phyloP scores from a whole-genome alignment of 1,140 invertebrate species.

The Thaumetopoea pityocampa region DNA sequence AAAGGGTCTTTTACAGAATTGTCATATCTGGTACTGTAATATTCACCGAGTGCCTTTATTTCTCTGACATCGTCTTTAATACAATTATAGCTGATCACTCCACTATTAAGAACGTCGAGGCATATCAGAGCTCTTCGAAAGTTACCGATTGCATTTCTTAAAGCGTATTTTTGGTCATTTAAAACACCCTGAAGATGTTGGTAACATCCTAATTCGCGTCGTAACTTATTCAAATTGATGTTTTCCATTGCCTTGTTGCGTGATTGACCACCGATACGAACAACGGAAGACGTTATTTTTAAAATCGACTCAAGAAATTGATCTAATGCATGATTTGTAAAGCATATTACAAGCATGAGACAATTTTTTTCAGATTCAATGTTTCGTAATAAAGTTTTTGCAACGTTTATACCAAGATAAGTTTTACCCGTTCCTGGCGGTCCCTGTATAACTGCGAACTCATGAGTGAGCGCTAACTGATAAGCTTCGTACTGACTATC shows the following conservation, averaged over 20 bases:
- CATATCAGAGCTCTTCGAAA: conserved; percentile 25
- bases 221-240: conserved; percentile 67
- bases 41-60: conserved; percentile 9
- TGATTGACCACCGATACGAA: conserved; percentile 85
- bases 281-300: conserved; percentile 75
- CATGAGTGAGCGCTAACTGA: conserved; percentile 75
- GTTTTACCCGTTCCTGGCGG: conserved; percentile 90
- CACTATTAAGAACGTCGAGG: conserved; percentile 30
- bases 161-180: conserved; percentile 7
- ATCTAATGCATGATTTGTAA: conserved; percentile 92
- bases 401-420: conserved; percentile 82
- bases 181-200: conserved; percentile 8
- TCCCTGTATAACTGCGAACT: conserved; percentile 87
- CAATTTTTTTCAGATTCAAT: conserved; percentile 21
- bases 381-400: conserved; percentile 78
- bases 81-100: conserved; percentile 26
- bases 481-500: conserved; percentile 71
- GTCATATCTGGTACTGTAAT: conserved; percentile 14
- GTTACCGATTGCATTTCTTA: conserved; percentile 14
- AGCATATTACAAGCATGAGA: conserved; percentile 88
- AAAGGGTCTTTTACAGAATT: conserved; percentile 26
- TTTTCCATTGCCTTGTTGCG: conserved; percentile 76
- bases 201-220: conserved; percentile 33
- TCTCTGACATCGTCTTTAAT: conserved; percentile 23
- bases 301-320: conserved; percentile 89